Base-by-base conservation (phyloP, 2,888 invertebrate genomes). In the Amiota mariae region DNA sequence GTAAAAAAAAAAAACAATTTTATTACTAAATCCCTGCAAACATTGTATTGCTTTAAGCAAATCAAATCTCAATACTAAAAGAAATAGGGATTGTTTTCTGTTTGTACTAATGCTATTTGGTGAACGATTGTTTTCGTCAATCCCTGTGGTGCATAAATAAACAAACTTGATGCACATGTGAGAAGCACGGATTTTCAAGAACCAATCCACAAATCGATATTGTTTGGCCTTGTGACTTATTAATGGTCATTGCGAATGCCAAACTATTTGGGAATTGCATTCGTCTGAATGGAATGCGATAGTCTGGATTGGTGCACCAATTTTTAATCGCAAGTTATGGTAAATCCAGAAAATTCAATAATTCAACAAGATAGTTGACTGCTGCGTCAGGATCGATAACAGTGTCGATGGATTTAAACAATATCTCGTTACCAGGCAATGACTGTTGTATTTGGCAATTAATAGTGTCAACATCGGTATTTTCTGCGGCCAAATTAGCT, bases 201-300 rank as follows among this genome's bases (percentile, higher is more conserved):
- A 83, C 72, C 56, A 87, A 36, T 47, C 83, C 86, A 75, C 78
- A 78, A 46, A 83, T 76, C 36, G 66, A 64, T 63, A 84, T 72
- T n/a, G 85, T 78, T 77, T 87, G 86, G 12, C 82, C 85, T 82
- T 87, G 86, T 57, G 86, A 77, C 76, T 87, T 87, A 77, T 87
- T 86, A 48, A 86, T 87, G 2, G 83, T 81, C 70, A 85, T 84
- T 10, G 84, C 82, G 76, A 85, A 85, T 56, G 81, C 84, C 10
- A 86, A 71, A 68, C 83, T 76, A 64, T 20, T 64, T 64, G 64
- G 64, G 9, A 64, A 64, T 20, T 64, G 64, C 11, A 64, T 20
- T 10, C 64, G 11, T 64, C n/a, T 64, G 47, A 18, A 64, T 10
- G 64, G 36, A 18, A 64, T 64, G 24, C 20, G 8, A 49, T 8